Conservation (phyloP, 2,888 invertebrate genomes). For the Brachypalpus laphriformis region DNA sequence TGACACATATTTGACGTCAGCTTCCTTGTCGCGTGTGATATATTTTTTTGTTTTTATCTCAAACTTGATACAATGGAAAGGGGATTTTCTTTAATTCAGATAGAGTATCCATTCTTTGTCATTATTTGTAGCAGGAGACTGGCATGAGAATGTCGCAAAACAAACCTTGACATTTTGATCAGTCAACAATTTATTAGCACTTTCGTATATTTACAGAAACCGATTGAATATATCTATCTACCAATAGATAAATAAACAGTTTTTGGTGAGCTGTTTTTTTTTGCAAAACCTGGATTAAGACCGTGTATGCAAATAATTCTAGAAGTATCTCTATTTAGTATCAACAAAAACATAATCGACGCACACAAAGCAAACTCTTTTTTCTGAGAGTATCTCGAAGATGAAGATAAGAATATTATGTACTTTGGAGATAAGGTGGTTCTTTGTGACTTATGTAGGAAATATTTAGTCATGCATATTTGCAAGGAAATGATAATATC, state of each 20-base stretch:
- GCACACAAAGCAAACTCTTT: too few relatives aligned
- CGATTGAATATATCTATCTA: not conserved
- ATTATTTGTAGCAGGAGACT: not conserved
- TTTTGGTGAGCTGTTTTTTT: not conserved
- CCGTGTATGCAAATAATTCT: not conserved
- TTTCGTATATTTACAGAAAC: not conserved
- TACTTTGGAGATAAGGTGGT: not conserved
- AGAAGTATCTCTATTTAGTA: not conserved
- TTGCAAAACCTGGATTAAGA: too few relatives aligned
- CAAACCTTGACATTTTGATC: constrained; percentile 10
- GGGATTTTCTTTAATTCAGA: not conserved
- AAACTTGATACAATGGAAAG: not conserved
- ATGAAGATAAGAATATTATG: not conserved
- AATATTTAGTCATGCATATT: not conserved
- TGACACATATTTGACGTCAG: constrained; percentile 26
- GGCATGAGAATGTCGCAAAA: not conserved
- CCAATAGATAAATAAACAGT: not conserved
- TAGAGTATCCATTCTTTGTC: not conserved
- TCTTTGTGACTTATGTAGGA: not conserved
- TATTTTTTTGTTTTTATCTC: not conserved
- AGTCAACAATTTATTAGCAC: not conserved
- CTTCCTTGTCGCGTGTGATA: not conserved
- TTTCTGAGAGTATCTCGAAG: not conserved
- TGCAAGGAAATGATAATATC: not conserved
- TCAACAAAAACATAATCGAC: not conserved